Percentiles rank a stretch among this genome's conserved stretches.
Evolutionary conservation across 1,140 invertebrate species (phyloP).

Genomic region (Drosophila arizonae): DNA sequence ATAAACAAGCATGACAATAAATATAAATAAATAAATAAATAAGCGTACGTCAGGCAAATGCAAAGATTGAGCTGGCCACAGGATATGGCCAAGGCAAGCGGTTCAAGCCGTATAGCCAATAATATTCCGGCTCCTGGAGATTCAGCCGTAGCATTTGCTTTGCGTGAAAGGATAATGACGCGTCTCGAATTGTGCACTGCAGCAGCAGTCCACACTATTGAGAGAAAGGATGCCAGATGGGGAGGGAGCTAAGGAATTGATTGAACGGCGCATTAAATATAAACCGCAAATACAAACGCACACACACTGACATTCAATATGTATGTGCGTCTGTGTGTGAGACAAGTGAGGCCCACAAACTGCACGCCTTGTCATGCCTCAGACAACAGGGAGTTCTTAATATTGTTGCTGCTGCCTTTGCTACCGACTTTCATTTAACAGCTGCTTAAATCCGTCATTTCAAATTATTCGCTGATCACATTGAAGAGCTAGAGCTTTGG

Average conservation of each 20-base stretch:
- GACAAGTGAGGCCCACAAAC: slow-evolving; percentile 1
- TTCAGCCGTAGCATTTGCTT: slow-evolving; percentile 32
- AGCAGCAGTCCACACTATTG: slow-evolving; percentile 64
- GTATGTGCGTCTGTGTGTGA: slow-evolving; percentile 13
- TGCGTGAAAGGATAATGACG: slow-evolving; percentile 72
- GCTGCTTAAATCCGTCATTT: slow-evolving; percentile 71
- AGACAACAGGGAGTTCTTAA: slow-evolving; percentile 8
- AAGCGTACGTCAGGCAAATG: slow-evolving; percentile 44
- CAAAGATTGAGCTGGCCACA: slow-evolving; percentile 25
- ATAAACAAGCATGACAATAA: slow-evolving; percentile 79
- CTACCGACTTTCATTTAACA: slow-evolving; percentile 55
- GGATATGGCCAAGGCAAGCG: not conserved
- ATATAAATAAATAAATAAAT: slow-evolving; percentile 72
- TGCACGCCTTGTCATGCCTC: slow-evolving; percentile 18
- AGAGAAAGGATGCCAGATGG: not conserved
- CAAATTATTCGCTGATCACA: slow-evolving; percentile 16
- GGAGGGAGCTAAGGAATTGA: slow-evolving; percentile 52
- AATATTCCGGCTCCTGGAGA: not conserved
- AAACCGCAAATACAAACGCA: slow-evolving; percentile 49
- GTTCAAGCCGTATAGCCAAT: not conserved
- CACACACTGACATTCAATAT: slow-evolving; percentile 9
- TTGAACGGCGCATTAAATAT: slow-evolving; percentile 76
- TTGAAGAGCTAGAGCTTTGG: not conserved
- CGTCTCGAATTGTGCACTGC: slow-evolving; percentile 52
- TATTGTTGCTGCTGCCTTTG: slow-evolving; percentile 5